phyloP scores from a whole-genome alignment of 2,888 invertebrate genomes.

The Galerucella calmariensis region DNA sequence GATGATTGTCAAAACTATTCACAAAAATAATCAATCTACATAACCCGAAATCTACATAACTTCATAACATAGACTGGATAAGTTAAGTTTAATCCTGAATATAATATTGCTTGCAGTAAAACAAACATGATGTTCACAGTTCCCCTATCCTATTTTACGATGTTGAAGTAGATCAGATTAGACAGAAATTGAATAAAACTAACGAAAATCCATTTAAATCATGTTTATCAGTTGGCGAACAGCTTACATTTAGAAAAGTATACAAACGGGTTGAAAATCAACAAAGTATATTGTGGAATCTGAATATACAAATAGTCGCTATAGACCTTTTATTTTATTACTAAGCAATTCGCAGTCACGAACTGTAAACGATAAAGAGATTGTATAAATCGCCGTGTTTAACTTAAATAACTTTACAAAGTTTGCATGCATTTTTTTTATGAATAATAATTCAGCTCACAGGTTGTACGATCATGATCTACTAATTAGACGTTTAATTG shows the following conservation, averaged over 20 bases:
- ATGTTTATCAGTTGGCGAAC: conserved; percentile 9
- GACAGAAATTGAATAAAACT: background rate
- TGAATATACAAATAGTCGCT: conserved; percentile 9
- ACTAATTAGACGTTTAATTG: too few species aligned
- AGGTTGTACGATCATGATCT: background rate
- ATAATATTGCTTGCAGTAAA: background rate
- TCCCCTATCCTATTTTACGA: background rate
- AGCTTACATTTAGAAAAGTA: conserved; percentile 1
- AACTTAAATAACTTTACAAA: background rate
- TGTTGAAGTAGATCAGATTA: background rate
- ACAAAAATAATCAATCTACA: too few species aligned
- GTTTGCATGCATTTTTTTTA: conserved; percentile 2
- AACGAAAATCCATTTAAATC: conserved; percentile 11
- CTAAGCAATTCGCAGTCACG: conserved; percentile 13
- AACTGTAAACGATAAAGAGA: background rate
- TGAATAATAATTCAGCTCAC: background rate
- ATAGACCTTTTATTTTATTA: conserved; percentile 6
- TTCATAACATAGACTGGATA: too few species aligned
- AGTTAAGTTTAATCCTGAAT: too few species aligned
- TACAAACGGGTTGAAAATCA: background rate
- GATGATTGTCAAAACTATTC: too few species aligned
- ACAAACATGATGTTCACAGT: conserved; percentile 20
- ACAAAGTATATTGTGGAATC: conserved; percentile 9
- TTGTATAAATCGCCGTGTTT: conserved; percentile 2
- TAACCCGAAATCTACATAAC: too few species aligned